These are phyloP conservation scores for Megathymus violae DNA, from an alignment of 1,140 invertebrate genomes.

Conservation along the genomic window DNA sequence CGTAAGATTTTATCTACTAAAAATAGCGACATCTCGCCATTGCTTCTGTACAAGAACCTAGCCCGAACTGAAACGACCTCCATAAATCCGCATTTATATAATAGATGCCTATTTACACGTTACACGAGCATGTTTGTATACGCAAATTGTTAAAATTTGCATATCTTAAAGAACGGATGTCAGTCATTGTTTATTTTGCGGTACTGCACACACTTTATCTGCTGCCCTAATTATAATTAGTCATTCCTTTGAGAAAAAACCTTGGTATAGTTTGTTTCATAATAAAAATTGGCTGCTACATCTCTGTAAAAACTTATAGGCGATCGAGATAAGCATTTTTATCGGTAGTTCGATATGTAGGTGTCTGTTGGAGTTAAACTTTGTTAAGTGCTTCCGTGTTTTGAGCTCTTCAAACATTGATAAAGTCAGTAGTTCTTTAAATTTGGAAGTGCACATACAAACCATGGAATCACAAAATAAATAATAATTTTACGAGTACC, in stretches of 20 bases:
- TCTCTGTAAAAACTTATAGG: too few species aligned
- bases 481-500: too few species aligned
- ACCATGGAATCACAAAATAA: too few species aligned
- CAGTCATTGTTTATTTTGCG: background rate
- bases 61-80: background rate
- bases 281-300: background rate
- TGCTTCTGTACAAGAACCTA: background rate
- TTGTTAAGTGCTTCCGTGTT: too few species aligned
- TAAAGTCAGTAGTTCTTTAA: too few species aligned
- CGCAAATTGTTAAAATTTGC: background rate
- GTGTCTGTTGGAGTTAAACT: too few species aligned
- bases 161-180: background rate
- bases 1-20: too few species aligned
- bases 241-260: background rate
- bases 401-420: too few species aligned
- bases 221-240: background rate
- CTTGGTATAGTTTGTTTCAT: background rate
- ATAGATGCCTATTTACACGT: background rate
- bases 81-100: too few species aligned
- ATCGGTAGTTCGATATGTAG: too few species aligned
- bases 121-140: background rate
- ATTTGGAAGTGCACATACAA: too few species aligned
- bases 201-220: background rate
- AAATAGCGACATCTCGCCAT: constrained; percentile 6
- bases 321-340: too few species aligned